A percentile compares a stretch with the other conserved stretches of the same genome.
phyloP scores from a whole-genome alignment of 2,797 vertebrate genomes.

The Chrysolophus pictus region DNA sequence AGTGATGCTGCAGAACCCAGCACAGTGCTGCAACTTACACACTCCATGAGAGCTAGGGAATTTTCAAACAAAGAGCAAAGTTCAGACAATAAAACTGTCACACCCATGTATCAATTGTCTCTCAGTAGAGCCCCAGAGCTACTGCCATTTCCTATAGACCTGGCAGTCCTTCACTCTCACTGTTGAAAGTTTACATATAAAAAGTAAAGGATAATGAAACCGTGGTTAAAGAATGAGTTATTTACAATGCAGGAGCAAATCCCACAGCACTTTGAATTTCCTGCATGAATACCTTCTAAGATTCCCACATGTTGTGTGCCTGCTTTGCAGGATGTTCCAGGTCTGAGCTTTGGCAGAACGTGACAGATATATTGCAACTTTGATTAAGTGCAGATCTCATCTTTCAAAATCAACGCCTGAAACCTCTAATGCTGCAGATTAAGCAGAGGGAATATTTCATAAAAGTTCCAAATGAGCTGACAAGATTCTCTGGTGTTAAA shows the following conservation, averaged over 20 bases:
- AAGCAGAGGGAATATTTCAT: slow-evolving; percentile 19
- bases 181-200: slow-evolving; percentile 20
- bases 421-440: neutral
- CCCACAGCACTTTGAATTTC: slow-evolving; percentile 32
- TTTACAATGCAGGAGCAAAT: slow-evolving; percentile 25
- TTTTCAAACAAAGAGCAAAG: neutral
- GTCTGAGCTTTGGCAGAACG: neutral
- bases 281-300: neutral
- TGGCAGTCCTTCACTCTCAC: neutral
- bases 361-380: neutral
- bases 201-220: slow-evolving; percentile 18
- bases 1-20: neutral
- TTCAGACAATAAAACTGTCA: slow-evolving; percentile 14
- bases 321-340: neutral
- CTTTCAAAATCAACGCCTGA: slow-evolving; percentile 21
- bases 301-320: neutral
- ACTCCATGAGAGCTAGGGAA: neutral
- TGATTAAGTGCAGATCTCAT: neutral
- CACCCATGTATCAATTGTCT: neutral
- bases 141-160: neutral
- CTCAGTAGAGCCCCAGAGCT: neutral
- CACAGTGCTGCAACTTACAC: fast-evolving
- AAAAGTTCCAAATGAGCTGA: neutral
- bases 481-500: neutral
- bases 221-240: slow-evolving; percentile 22